Evolutionary conservation across 2,888 invertebrate species (phyloP).

Genomic region (Andrena chrysosceles): DNA sequence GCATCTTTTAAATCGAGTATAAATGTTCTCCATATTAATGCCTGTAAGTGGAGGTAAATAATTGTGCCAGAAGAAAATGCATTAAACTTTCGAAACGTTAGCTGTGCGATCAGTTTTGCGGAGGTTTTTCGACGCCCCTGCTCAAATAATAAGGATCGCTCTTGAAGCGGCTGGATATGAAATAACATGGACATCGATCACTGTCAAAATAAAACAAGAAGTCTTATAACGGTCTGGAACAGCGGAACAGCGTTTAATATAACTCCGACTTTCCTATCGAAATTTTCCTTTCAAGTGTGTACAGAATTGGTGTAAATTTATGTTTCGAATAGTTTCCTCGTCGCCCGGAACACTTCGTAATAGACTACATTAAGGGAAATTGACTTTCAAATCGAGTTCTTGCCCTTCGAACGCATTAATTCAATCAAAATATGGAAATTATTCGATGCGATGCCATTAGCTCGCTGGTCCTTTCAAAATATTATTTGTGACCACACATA

Average conservation of each 20-base stretch:
- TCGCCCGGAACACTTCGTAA: neutral
- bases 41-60: slow-evolving; percentile 1
- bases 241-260: slow-evolving; percentile 69
- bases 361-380: slow-evolving; percentile 17
- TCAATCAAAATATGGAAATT: slow-evolving; percentile 25
- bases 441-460: neutral
- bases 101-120: slow-evolving; percentile 41
- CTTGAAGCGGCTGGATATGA: slow-evolving; percentile 64
- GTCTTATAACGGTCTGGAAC: slow-evolving; percentile 48
- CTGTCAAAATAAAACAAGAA: slow-evolving; percentile 71
- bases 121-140: slow-evolving; percentile 28
- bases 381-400: slow-evolving; percentile 32
- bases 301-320: slow-evolving; percentile 46
- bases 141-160: slow-evolving; percentile 67
- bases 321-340: slow-evolving; percentile 46
- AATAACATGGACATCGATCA: slow-evolving; percentile 73
- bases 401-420: slow-evolving; percentile 19
- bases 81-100: slow-evolving; percentile 42
- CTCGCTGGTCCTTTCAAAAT: neutral
- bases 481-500: neutral
- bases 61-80: slow-evolving; percentile 23
- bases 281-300: slow-evolving; percentile 33
- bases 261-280: slow-evolving; percentile 59
- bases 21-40: slow-evolving; percentile 1
- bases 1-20: neutral